phyloP scores from a whole-genome alignment of 1,140 invertebrate genomes.

The Coboldia fuscipes region DNA sequence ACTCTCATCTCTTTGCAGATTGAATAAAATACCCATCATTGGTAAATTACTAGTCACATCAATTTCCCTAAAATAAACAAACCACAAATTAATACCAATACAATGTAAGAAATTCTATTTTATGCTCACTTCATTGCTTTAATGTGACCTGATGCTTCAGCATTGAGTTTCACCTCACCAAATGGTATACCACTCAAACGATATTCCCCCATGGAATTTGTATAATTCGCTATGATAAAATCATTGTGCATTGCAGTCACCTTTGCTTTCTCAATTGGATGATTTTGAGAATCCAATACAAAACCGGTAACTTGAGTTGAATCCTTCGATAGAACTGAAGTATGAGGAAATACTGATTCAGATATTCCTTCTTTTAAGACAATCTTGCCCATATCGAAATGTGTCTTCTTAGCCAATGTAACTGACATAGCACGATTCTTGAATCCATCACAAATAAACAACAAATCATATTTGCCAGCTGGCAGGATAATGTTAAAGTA shows the following conservation, averaged over 20 bases:
- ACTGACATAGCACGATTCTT: slow-evolving; percentile 21
- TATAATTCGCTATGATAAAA: slow-evolving; percentile 18
- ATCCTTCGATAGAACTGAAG: neutral
- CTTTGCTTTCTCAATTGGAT: slow-evolving; percentile 31
- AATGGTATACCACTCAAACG: slow-evolving; percentile 24
- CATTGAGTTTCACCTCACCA: slow-evolving; percentile 30
- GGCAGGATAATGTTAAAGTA: slow-evolving; percentile 44
- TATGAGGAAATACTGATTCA: neutral
- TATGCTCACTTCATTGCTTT: slow-evolving; percentile 23
- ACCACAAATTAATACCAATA: neutral
- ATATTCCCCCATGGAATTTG: slow-evolving; percentile 32
- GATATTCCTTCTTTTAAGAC: slow-evolving; percentile 2
- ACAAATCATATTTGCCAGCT: slow-evolving; percentile 34
- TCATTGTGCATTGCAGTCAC: slow-evolving; percentile 21
- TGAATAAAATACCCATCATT: slow-evolving; percentile 35
- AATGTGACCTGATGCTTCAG: slow-evolving; percentile 29
- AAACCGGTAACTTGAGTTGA: slow-evolving; percentile 22
- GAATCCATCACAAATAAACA: slow-evolving; percentile 33
- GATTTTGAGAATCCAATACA: slow-evolving; percentile 28
- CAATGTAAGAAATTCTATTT: neutral
- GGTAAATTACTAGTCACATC: slow-evolving; percentile 10
- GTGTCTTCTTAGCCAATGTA: slow-evolving; percentile 14
- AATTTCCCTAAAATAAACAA: slow-evolving; percentile 21
- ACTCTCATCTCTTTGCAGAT: slow-evolving; percentile 35
- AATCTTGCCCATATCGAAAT: slow-evolving; percentile 9